Percentiles rank a stretch among this genome's conserved stretches.
Conservation (phyloP, 2,888 invertebrate species). For the Unio delphinus region DNA sequence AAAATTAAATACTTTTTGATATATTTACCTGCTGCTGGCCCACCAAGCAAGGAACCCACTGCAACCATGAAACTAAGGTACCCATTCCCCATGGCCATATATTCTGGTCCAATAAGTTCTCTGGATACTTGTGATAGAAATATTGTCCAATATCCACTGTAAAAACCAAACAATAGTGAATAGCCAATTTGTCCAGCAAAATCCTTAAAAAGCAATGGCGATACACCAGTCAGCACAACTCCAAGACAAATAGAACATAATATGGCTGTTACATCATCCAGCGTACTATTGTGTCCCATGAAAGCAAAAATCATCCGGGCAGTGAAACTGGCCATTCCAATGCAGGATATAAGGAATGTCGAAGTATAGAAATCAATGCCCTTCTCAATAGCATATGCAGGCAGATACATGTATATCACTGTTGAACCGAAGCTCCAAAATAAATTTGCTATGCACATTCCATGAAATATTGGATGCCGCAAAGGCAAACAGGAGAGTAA, state of each 20-base stretch:
- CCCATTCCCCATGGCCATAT: conserved; percentile 65
- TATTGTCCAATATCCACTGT: conserved; percentile 68
- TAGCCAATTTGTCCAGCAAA: conserved; percentile 67
- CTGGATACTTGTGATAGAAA: conserved; percentile 62
- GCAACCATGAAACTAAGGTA: conserved; percentile 66
- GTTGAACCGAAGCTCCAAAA: conserved; percentile 68
- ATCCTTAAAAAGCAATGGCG: conserved; percentile 62
- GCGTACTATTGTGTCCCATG: conserved; percentile 64
- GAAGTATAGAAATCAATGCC: conserved; percentile 57
- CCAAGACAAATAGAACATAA: conserved; percentile 63
- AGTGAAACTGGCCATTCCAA: conserved; percentile 62
- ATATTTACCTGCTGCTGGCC: conserved; percentile 61
- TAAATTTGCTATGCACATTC: conserved; percentile 63
- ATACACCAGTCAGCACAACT: conserved; percentile 64
- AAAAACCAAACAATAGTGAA: conserved; percentile 66
- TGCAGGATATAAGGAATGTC: conserved; percentile 57
- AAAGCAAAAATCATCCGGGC: conserved; percentile 64
- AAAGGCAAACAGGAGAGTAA: conserved; percentile 60
- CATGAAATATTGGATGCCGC: conserved; percentile 60
- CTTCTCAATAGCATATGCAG: conserved; percentile 58
- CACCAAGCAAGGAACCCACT: conserved; percentile 59
- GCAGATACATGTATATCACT: conserved; percentile 64
- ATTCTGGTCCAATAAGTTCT: conserved; percentile 63
- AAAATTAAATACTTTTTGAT: not conserved
- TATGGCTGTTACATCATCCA: conserved; percentile 63